Percentiles rank a stretch among this genome's conserved stretches.
phyloP scores from a whole-genome alignment of 2,888 invertebrate genomes.

The Polyommatus iphigenia region DNA sequence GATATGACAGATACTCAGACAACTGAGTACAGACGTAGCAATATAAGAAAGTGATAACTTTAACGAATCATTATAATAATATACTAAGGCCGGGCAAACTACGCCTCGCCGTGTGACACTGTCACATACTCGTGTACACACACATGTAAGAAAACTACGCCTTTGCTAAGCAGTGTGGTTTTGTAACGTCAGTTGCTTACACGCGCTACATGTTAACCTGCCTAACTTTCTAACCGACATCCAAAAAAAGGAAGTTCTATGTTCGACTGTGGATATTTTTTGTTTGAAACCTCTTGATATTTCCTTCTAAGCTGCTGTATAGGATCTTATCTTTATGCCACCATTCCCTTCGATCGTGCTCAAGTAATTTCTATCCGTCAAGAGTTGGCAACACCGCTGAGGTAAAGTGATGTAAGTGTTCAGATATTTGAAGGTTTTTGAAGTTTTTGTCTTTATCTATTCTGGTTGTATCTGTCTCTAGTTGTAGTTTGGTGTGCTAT shows the following conservation, averaged over 20 bases:
- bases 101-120: no score
- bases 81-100: no score
- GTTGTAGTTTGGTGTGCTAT: constrained; percentile 52
- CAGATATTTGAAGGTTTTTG: constrained; percentile 54
- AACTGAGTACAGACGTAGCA: no score
- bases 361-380: constrained; percentile 47
- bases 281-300: no score
- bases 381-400: constrained; percentile 36
- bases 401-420: constrained; percentile 55
- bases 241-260: neutral
- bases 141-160: no score
- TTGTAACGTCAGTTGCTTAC: no score
- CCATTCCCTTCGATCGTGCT: constrained; percentile 54
- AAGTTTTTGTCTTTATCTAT: constrained; percentile 51
- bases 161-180: no score
- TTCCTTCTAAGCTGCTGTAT: neutral
- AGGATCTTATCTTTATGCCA: neutral
- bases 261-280: neutral
- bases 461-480: constrained; percentile 52
- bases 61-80: no score
- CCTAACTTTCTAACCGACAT: neutral
- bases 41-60: no score
- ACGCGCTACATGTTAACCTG: no score
- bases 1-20: no score
- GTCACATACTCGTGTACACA: no score